Conservation (phyloP, 2,797 vertebrate species). For the Melanotaenia boesemani region DNA sequence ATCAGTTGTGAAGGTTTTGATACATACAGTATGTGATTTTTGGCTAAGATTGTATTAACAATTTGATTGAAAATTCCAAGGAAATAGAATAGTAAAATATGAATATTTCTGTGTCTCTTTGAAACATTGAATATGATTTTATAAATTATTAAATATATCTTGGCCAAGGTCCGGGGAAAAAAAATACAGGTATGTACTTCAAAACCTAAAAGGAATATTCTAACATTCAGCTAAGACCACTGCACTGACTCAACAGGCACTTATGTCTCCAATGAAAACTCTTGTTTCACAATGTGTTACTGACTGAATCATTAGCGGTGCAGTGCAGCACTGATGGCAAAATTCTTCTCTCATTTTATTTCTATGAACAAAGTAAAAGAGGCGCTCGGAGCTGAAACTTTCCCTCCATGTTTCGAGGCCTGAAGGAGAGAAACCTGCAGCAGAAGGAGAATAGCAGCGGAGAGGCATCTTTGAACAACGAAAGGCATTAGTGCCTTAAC, state of each 20-base stretch:
- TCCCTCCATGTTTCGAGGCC: constrained; percentile 22
- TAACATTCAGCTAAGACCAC: fast-evolving
- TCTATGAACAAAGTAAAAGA: constrained; percentile 34
- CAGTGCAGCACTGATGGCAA: constrained; percentile 23
- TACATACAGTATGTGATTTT: not conserved
- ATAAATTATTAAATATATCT: not conserved
- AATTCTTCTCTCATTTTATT: constrained; percentile 30
- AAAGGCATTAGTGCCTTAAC: constrained; percentile 60
- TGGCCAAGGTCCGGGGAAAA: not conserved
- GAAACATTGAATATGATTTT: not conserved
- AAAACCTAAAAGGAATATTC: not conserved
- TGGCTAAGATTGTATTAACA: not conserved
- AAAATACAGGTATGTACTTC: not conserved
- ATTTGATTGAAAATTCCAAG: not conserved
- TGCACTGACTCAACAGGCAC: not conserved
- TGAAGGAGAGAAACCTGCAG: constrained; percentile 27
- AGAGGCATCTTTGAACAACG: constrained; percentile 58
- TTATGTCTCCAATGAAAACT: not conserved
- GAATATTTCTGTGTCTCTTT: no score
- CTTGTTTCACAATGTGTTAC: constrained; percentile 1
- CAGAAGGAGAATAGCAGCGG: constrained; percentile 17
- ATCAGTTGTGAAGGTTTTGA: not conserved
- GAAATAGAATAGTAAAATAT: not conserved
- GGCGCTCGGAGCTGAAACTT: constrained; percentile 17
- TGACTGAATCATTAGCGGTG: constrained; percentile 1